Evolutionary conservation across 2,888 invertebrate genomes (phyloP).

Genomic region (Smittia aterrima): DNA sequence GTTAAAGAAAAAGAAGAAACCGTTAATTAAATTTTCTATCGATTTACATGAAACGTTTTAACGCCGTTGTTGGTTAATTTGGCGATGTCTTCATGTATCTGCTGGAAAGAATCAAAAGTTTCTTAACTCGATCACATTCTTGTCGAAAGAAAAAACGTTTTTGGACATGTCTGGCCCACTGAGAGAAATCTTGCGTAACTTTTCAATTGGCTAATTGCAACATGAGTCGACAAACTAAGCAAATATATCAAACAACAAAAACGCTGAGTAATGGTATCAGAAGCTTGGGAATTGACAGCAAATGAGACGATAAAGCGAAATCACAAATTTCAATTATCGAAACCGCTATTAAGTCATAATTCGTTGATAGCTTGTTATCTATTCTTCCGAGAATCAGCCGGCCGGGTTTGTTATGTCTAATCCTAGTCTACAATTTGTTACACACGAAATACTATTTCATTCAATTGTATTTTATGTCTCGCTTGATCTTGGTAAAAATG

Average conservation of each 20-base stretch:
- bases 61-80: background rate
- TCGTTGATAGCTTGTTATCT: too few species aligned
- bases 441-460: background rate
- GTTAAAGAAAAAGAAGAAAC: background rate
- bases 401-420: background rate
- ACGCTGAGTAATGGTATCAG: conserved; percentile 2
- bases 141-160: background rate
- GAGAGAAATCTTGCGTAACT: background rate
- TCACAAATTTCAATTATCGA: too few species aligned
- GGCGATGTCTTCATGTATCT: background rate
- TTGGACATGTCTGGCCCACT: background rate
- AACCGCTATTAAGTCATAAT: too few species aligned
- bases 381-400: too few species aligned
- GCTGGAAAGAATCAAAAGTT: background rate
- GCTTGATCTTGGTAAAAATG: background rate
- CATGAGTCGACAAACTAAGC: background rate
- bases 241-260: background rate
- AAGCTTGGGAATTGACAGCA: background rate
- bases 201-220: background rate
- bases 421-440: background rate
- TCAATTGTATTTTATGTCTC: background rate
- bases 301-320: background rate
- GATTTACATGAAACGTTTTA: background rate
- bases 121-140: too few species aligned
- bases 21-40: background rate